Percentiles rank a stretch among this genome's conserved stretches.
These are phyloP conservation scores for Drosophila sucinea DNA, from an alignment of 1,140 invertebrate species.

Conservation along the genomic window DNA sequence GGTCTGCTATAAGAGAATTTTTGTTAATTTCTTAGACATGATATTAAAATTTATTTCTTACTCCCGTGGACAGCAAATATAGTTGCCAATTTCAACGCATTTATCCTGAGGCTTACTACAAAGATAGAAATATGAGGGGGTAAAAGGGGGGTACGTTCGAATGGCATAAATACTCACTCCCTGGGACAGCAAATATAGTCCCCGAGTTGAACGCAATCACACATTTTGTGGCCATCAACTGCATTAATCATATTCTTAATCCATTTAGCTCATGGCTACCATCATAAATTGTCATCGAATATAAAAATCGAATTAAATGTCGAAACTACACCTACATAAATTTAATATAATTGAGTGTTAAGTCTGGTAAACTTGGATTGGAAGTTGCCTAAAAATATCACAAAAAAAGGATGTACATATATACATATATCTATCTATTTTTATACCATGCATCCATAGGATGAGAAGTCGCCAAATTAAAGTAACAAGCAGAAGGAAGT, in stretches of 20 bases:
- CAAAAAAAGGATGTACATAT: too few species aligned
- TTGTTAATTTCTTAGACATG: too few species aligned
- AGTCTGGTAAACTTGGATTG: not conserved
- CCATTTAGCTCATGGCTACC: constrained; percentile 4
- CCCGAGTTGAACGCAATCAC: constrained; percentile 8
- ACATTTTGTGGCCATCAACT: constrained; percentile 12
- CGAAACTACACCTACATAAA: not conserved
- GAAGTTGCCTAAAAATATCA: too few species aligned
- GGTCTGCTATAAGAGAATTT: not conserved
- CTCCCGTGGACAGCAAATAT: constrained; percentile 10
- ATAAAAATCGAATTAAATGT: not conserved
- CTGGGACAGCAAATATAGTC: constrained; percentile 3
- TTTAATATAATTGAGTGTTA: not conserved
- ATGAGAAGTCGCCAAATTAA: too few species aligned
- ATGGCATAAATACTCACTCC: not conserved
- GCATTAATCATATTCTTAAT: not conserved
- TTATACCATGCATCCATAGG: too few species aligned
- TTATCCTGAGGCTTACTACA: not conserved
- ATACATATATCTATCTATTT: too few species aligned
- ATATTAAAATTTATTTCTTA: not conserved
- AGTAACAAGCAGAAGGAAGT: too few species aligned
- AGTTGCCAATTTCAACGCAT: constrained; percentile 4
- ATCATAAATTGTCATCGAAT: constrained; percentile 13
- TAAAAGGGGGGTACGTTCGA: not conserved
- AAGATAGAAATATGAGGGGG: not conserved